Evolutionary conservation across 2,888 invertebrate genomes (phyloP).

Genomic region (Dolichomitus sp.): DNA sequence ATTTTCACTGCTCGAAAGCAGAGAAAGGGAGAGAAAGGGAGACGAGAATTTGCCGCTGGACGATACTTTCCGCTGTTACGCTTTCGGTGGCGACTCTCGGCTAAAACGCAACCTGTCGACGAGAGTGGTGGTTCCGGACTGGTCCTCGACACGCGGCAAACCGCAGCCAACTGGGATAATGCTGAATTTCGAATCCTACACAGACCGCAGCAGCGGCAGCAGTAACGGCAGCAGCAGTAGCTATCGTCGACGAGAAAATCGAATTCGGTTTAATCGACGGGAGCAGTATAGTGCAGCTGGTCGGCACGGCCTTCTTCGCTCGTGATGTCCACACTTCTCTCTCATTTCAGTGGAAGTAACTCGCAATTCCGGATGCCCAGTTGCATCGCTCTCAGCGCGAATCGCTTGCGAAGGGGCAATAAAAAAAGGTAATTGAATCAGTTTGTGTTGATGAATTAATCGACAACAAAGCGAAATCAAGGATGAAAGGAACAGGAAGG

Average conservation of each 20-base stretch:
- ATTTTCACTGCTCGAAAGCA: conserved; percentile 71
- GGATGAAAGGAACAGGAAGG: conserved; percentile 19
- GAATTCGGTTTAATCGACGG: conserved; percentile 63
- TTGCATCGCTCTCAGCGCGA: conserved; percentile 19
- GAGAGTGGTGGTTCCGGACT: conserved; percentile 35
- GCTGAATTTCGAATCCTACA: conserved; percentile 66
- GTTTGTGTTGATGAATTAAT: conserved; percentile 41
- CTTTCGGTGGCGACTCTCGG: conserved; percentile 35
- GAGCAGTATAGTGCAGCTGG: conserved; percentile 30
- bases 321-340: conserved; percentile 8
- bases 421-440: conserved; percentile 37
- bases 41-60: conserved; percentile 4
- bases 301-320: conserved; percentile 37
- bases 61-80: conserved; percentile 40
- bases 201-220: conserved; percentile 12
- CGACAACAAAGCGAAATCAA: conserved; percentile 23
- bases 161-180: conserved; percentile 63
- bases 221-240: conserved; percentile 9
- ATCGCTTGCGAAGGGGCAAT: conserved; percentile 15
- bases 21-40: conserved; percentile 17
- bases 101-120: conserved; percentile 25
- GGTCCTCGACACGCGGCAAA: conserved; percentile 42
- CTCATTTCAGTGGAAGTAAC: conserved; percentile 34
- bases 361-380: conserved; percentile 36
- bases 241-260: conserved; percentile 49